Evolutionary conservation across 1,140 invertebrate genomes (phyloP).

Genomic region (Sarcophaga bullata): DNA sequence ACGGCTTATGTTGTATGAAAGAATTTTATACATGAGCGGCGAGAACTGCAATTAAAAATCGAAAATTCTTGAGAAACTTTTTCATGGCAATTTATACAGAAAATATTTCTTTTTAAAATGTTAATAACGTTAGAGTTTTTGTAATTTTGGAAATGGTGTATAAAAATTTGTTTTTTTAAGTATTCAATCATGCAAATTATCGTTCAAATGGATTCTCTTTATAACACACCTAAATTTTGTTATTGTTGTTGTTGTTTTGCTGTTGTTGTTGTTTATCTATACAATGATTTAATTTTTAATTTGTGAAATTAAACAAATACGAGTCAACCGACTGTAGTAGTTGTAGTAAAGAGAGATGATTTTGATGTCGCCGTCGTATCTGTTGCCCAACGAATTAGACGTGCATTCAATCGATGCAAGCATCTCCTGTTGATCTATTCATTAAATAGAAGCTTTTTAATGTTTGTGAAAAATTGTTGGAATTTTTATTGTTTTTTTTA

Average conservation of each 20-base stretch:
- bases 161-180: not conserved
- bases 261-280: no score
- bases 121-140: no score
- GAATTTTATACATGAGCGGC: no score
- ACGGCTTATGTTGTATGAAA: no score
- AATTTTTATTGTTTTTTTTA: not conserved
- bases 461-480: not conserved
- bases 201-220: not conserved
- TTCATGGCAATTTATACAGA: no score
- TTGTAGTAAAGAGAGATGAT: not conserved
- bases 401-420: not conserved
- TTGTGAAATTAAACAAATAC: no score
- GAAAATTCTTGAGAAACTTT: no score
- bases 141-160: no score
- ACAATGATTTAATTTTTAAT: no score
- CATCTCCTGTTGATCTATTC: not conserved
- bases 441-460: not conserved
- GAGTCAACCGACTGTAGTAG: no score
- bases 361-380: not conserved
- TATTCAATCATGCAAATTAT: constrained; percentile 3
- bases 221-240: not conserved
- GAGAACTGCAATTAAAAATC: no score
- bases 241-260: not conserved
- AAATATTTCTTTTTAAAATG: no score
- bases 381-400: not conserved